Evolutionary conservation across 2,888 invertebrate genomes (phyloP), one percentile per base, ranked within the genome.

Genomic region (Pseudeuparius sepicola): DNA sequence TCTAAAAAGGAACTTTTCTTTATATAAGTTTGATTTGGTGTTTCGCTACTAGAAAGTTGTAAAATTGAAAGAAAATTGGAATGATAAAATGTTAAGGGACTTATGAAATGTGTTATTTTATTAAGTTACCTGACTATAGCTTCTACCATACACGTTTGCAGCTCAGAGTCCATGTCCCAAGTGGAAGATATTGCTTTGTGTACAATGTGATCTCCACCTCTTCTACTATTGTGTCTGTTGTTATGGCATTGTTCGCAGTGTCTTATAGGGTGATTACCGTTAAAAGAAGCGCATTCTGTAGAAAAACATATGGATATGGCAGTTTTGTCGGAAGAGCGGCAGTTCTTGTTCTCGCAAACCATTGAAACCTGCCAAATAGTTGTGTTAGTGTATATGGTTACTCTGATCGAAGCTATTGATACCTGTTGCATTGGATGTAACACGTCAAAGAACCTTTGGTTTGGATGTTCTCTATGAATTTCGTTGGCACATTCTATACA

Each of bases 231-330:
- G 62, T 92, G 92, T 0, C 89, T 72, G 58, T 81, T 85, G 50
- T 82, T 81, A 63, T 90, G 87, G 54, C 92, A 92, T 54, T 89
- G 87, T 47, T 77, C 72, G 58, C 92, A 92, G 59, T 89, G 90
- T 29, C 96, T 76, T 42, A 97, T 92, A 2, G 98, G 98, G 56
- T 90, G 87, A 59, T 93, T 92, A 16, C 90, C 87, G 60, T 97
- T 97, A 57, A 88, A 89, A 56, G 88, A 88, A 24, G 92, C 92
- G 59, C 98, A 98, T 60, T 97, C 97, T 28, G 83, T 85, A 1
- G 92, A 89, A 62, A 97, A 97, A 59, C 98, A 98, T 30, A 96
- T 92, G 6, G 90, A 88, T 42, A 90, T 81, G 0, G 96, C 94
- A 2, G 86, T 78, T 61, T 93, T 94, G 50, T 93, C 89, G 1